phyloP scores from a whole-genome alignment of 1,140 invertebrate genomes.

The Caenorhabditis inopinata region DNA sequence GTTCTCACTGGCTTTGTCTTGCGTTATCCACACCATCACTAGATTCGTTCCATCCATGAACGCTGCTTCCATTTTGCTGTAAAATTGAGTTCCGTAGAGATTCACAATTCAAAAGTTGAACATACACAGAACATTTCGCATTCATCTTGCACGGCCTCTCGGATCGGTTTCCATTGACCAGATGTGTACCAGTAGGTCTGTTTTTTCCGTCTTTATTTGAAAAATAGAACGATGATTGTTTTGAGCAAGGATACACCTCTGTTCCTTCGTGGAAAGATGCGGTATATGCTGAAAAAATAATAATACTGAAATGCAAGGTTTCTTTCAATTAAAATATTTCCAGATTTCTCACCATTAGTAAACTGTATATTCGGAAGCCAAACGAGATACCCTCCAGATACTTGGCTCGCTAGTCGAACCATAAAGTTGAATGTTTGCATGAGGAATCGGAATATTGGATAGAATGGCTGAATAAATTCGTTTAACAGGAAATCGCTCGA shows the following conservation, averaged over 20 bases:
- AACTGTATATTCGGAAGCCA: conserved; percentile 40
- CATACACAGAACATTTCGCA: conserved; percentile 63
- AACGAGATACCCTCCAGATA: conserved; percentile 18
- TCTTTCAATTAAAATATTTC: conserved; percentile 19
- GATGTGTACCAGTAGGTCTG: neutral
- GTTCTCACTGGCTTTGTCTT: conserved; percentile 33
- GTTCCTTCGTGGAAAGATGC: conserved; percentile 49
- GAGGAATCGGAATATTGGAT: neutral
- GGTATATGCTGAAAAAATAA: conserved; percentile 47
- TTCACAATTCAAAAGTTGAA: neutral
- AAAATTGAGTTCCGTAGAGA: neutral
- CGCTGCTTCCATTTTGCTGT: conserved; percentile 61
- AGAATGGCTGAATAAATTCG: neutral
- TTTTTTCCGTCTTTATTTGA: conserved; percentile 50
- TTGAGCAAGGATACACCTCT: conserved; percentile 46
- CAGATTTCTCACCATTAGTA: neutral
- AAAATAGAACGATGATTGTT: conserved; percentile 52
- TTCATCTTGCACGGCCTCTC: conserved; percentile 61
- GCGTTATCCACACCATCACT: conserved; percentile 55
- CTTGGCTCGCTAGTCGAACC: conserved; percentile 2
- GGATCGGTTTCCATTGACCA: conserved; percentile 50
- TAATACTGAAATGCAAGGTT: neutral
- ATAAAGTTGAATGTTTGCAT: conserved; percentile 28
- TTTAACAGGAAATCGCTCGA: neutral
- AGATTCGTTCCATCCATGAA: conserved; percentile 62